phyloP scores from a whole-genome alignment of 64 coral and sea anemone genomes.

The Dendronephthya gigantea region DNA sequence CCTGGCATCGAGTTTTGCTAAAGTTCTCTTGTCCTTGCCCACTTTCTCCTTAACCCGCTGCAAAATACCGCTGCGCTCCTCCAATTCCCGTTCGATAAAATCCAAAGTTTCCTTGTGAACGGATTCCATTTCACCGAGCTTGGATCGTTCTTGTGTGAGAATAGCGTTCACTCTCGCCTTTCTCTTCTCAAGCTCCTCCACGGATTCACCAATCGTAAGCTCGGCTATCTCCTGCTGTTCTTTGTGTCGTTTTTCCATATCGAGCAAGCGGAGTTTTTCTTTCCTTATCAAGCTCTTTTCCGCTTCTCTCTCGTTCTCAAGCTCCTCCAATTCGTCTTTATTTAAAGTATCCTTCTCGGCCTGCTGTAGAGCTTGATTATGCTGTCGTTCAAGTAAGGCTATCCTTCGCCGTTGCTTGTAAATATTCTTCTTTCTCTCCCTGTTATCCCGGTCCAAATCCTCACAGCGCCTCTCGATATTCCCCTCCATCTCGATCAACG shows the following conservation, averaged over 20 bases:
- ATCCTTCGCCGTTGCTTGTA: slow-evolving; percentile 83
- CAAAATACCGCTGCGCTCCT: slow-evolving; percentile 68
- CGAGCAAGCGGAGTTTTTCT: slow-evolving; percentile 80
- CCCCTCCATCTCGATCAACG: slow-evolving; percentile 72
- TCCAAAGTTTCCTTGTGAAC: slow-evolving; percentile 95
- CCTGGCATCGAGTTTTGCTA: slow-evolving; percentile 81
- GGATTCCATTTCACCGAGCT: slow-evolving; percentile 57
- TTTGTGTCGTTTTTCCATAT: slow-evolving; percentile 93
- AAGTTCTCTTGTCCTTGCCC: slow-evolving; percentile 78
- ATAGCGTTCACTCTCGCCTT: slow-evolving; percentile 66
- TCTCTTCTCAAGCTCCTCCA: slow-evolving; percentile 76
- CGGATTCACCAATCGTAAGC: slow-evolving; percentile 80
- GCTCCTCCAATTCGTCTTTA: slow-evolving; percentile 85
- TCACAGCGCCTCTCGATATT: slow-evolving; percentile 81
- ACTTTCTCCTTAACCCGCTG: slow-evolving; percentile 92
- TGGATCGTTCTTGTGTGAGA: slow-evolving; percentile 57
- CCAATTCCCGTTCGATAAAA: slow-evolving; percentile 70
- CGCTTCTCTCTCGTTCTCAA: slow-evolving; percentile 94
- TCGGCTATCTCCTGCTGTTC: slow-evolving; percentile 90
- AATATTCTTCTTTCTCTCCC: slow-evolving; percentile 85
- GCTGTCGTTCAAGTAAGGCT: slow-evolving; percentile 77
- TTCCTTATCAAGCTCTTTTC: slow-evolving; percentile 89
- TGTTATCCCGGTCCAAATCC: slow-evolving; percentile 71
- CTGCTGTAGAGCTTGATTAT: slow-evolving; percentile 86
- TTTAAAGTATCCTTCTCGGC: slow-evolving; percentile 95